Base-by-base conservation (phyloP, 2,888 invertebrate species). In the Perizoma flavofasciatum region DNA sequence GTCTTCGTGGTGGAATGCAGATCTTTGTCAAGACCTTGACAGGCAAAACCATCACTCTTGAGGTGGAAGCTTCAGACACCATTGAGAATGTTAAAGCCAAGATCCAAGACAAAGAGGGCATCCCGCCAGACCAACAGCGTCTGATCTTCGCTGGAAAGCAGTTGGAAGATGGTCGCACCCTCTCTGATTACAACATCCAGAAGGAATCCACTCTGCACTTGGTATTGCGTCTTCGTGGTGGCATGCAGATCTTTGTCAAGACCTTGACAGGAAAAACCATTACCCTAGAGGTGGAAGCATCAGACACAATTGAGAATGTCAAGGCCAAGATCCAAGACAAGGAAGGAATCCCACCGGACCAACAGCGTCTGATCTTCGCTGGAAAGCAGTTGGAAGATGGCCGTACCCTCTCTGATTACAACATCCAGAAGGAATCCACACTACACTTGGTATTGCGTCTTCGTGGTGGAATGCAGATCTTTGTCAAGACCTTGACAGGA, bases 1-100 rank as follows among this genome's bases (percentile, higher is more conserved):
- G 86, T 74, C 81, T 86, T 0, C 72, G 86, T 4, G 85, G 85
- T 49, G 85, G 85, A 8, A 83, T 83, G 82, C 82, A 83, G 37
- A 83, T 83, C 0, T 83, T 82, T 9, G 82, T 82, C 0, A 82
- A 82, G 34, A 82, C 82, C 0, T 49, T 82, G 0, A 82, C 82
- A 0, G 82, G 82, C 0, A 82, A 82, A 4, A 82, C 82, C 0
- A 82, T 82, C 5, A 82, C 82, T 0, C 50, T 82, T 0, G 82
- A 82, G 6, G 82, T 82, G 0, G 82, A 82, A 1, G 53, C 82
- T 0, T 81, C 82, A 0, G 82, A 82, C 8, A 81, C 82, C 0
- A 82, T 82, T 3, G 82, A 82, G n/a, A 82, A 82, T 69, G 82
- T 82, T 0, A 82, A 82, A 9, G 82, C 82, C 0, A 82, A 82